These are phyloP conservation scores for Equus quagga DNA, from an alignment of 2,113 vertebrate genomes.

Conservation along the genomic window DNA sequence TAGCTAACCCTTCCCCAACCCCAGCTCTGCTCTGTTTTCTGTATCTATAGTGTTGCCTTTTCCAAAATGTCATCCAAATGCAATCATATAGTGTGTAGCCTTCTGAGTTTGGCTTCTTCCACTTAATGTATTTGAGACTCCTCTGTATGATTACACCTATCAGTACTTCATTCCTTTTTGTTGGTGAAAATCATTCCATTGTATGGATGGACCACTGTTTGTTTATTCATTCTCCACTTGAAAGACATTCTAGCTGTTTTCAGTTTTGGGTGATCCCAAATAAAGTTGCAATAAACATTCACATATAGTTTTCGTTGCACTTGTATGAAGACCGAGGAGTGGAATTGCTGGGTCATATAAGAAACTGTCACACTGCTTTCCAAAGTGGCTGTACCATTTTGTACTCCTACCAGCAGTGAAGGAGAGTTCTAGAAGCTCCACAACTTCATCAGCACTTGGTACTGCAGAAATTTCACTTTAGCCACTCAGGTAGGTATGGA, in stretches of 20 bases:
- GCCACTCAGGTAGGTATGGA: neutral
- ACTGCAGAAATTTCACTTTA: neutral
- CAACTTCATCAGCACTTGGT: neutral
- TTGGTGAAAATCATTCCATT: neutral
- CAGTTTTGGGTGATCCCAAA: neutral
- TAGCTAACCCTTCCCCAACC: neutral
- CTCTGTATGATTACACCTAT: neutral
- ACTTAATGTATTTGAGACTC: neutral
- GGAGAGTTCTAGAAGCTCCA: neutral
- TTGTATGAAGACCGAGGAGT: neutral
- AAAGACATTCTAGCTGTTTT: neutral
- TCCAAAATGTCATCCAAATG: neutral
- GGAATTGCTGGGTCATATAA: neutral
- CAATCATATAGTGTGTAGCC: neutral
- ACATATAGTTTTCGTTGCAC: neutral
- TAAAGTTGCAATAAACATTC: slow-evolving; percentile 4
- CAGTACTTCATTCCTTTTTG: neutral
- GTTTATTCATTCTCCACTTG: slow-evolving; percentile 7
- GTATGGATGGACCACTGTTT: neutral
- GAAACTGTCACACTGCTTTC: neutral
- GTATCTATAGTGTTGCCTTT: neutral
- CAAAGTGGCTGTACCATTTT: neutral
- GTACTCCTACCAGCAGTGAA: neutral
- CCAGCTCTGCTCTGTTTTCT: neutral
- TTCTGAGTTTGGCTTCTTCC: slow-evolving; percentile 14